phyloP scores from a whole-genome alignment of 2,113 vertebrate genomes.

The Catharus minimus region DNA sequence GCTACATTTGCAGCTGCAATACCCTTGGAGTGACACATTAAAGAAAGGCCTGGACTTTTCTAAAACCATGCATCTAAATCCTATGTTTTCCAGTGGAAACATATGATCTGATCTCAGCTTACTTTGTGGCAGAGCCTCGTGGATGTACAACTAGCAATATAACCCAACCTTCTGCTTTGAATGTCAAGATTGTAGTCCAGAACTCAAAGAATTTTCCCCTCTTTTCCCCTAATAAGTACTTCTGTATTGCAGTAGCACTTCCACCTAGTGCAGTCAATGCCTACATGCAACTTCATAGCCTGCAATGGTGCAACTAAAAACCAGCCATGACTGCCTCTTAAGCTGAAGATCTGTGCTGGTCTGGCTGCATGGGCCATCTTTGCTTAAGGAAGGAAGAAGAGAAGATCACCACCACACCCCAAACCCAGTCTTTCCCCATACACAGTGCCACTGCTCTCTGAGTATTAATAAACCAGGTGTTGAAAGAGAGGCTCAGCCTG shows the following conservation, averaged over 20 bases:
- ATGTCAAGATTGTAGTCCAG: not conserved
- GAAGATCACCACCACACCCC: slow-evolving; percentile 1
- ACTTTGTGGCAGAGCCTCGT: not conserved
- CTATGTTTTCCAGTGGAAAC: not conserved
- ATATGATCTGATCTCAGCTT: not conserved
- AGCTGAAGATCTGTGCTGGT: not conserved
- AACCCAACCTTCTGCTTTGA: not conserved
- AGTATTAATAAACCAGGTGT: slow-evolving; percentile 52
- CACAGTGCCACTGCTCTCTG: not conserved
- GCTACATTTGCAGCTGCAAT: not conserved
- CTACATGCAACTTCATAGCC: not conserved
- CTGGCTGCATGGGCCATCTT: not conserved
- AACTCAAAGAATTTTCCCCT: not conserved
- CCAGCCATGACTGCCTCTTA: not conserved
- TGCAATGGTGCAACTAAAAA: not conserved
- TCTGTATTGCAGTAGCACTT: not conserved
- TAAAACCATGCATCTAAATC: not conserved
- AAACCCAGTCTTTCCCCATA: slow-evolving; percentile 14
- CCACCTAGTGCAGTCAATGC: not conserved
- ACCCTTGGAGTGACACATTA: not conserved
- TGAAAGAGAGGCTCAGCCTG: slow-evolving; percentile 45
- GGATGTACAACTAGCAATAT: not conserved
- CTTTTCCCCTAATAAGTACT: not conserved
- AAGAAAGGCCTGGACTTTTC: not conserved
- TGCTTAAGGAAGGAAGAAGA: not conserved